These are phyloP conservation scores for Hippopotamyrus pictus DNA, from an alignment of 2,797 vertebrate species.

Conservation along the genomic window DNA sequence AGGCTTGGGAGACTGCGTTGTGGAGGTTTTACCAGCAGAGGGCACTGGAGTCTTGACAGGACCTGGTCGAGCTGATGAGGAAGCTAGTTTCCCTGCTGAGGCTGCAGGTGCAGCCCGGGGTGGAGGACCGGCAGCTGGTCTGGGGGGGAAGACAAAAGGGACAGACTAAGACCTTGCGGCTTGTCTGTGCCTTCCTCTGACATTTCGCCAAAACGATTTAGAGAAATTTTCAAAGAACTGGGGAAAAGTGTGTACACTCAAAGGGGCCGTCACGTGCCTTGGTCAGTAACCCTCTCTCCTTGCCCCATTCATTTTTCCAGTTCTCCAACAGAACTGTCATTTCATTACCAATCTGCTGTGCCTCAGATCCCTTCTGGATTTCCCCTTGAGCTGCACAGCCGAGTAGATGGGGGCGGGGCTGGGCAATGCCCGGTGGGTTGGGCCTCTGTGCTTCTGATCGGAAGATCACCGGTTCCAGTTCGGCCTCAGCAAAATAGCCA, in stretches of 20 bases:
- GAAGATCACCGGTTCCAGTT: neutral
- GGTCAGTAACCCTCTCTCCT: neutral
- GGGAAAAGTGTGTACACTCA: neutral
- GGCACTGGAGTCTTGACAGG: neutral
- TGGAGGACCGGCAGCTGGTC: neutral
- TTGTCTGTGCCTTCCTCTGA: neutral
- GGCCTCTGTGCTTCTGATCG: neutral
- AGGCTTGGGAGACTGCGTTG: constrained; percentile 5
- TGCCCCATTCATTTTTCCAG: constrained; percentile 23
- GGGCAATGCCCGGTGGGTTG: neutral
- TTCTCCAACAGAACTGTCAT: neutral
- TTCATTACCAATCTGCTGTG: neutral
- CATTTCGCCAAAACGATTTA: neutral
- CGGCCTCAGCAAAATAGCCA: neutral
- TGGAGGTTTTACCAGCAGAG: constrained; percentile 15
- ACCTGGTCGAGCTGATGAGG: constrained; percentile 2
- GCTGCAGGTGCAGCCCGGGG: neutral
- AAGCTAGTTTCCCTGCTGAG: neutral
- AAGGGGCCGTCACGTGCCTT: neutral
- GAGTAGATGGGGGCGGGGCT: neutral
- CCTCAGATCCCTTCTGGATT: neutral
- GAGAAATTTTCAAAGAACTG: neutral
- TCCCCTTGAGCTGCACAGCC: neutral
- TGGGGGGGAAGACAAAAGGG: neutral
- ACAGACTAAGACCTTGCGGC: neutral